phyloP scores from a whole-genome alignment of 92 coral and sea anemone species.

The Heliopora coerulea region DNA sequence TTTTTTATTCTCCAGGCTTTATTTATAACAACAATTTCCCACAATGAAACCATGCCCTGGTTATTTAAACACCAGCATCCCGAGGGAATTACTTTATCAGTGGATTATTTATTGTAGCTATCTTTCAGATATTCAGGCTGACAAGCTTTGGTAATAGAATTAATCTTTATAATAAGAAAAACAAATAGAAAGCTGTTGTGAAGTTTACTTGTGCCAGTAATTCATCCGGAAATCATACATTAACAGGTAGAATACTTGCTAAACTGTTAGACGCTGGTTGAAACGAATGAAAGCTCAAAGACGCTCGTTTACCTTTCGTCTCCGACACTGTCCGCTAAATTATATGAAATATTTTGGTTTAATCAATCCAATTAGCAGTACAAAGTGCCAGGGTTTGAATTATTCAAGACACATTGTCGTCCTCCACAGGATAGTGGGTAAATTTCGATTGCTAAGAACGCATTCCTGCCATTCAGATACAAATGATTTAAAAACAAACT shows the following conservation, averaged over 20 bases:
- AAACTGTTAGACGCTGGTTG: too few relatives aligned
- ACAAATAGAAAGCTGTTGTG: conserved; percentile 12
- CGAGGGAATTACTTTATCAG: too few relatives aligned
- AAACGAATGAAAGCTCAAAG: not conserved
- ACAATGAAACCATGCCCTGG: too few relatives aligned
- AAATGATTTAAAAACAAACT: too few relatives aligned
- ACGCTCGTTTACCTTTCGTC: not conserved
- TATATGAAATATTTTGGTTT: conserved; percentile 25
- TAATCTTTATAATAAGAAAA: conserved; percentile 9
- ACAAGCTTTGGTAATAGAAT: not conserved
- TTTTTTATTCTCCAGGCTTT: too few relatives aligned
- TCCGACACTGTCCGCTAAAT: not conserved
- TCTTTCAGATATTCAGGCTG: not conserved
- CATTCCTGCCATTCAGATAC: too few relatives aligned
- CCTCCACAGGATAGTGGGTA: too few relatives aligned
- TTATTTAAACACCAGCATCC: too few relatives aligned
- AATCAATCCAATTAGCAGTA: conserved; percentile 31
- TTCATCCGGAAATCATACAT: too few relatives aligned
- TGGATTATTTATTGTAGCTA: conserved; percentile 1
- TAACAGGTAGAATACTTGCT: too few relatives aligned
- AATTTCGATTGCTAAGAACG: too few relatives aligned
- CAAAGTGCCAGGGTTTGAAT: conserved; percentile 14
- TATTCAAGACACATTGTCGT: not conserved
- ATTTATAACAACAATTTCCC: too few relatives aligned
- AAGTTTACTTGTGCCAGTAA: conserved; percentile 1